A percentile compares a stretch with the other conserved stretches of the same genome.
Conservation (phyloP, 2,797 vertebrate species). For the Notolepis coatsorum region DNA sequence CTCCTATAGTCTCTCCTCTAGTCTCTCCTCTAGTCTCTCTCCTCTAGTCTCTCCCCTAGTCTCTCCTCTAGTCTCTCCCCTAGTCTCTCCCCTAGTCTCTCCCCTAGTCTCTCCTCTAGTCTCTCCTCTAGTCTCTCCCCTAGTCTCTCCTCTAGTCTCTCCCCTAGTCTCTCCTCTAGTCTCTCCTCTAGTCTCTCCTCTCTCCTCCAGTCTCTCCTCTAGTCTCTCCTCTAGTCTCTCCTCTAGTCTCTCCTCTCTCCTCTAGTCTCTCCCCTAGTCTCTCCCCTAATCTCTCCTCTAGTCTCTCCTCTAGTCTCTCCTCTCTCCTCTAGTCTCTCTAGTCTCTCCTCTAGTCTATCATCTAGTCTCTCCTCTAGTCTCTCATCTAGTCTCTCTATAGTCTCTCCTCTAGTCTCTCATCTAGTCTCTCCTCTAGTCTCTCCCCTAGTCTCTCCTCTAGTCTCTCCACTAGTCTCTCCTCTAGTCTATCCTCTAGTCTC, state of each 20-base stretch:
- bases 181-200: slow-evolving; percentile 1
- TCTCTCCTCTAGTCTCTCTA: too few relatives aligned
- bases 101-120: slow-evolving; percentile 29
- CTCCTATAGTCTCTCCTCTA: slow-evolving; percentile 22
- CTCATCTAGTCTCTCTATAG: slow-evolving; percentile 20
- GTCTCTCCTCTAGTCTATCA: slow-evolving; percentile 6
- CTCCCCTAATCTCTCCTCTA: slow-evolving; percentile 30
- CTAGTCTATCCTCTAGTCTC: slow-evolving; percentile 29
- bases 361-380: slow-evolving; percentile 21
- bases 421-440: slow-evolving; percentile 22
- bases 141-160: slow-evolving; percentile 2
- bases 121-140: slow-evolving; percentile 17
- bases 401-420: slow-evolving; percentile 8
- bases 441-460: slow-evolving; percentile 20
- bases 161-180: slow-evolving; percentile 29
- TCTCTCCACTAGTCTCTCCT: slow-evolving; percentile 9
- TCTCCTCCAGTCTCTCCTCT: too few relatives aligned
- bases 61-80: slow-evolving; percentile 5
- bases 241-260: slow-evolving; percentile 7
- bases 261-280: slow-evolving; percentile 5
- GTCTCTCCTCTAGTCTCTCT: slow-evolving; percentile 1
- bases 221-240: slow-evolving; percentile 23
- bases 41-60: too few relatives aligned
- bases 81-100: too few relatives aligned
- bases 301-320: slow-evolving; percentile 1